Evolutionary conservation across 2,888 invertebrate species (phyloP).

Genomic region (Molorchus minor): DNA sequence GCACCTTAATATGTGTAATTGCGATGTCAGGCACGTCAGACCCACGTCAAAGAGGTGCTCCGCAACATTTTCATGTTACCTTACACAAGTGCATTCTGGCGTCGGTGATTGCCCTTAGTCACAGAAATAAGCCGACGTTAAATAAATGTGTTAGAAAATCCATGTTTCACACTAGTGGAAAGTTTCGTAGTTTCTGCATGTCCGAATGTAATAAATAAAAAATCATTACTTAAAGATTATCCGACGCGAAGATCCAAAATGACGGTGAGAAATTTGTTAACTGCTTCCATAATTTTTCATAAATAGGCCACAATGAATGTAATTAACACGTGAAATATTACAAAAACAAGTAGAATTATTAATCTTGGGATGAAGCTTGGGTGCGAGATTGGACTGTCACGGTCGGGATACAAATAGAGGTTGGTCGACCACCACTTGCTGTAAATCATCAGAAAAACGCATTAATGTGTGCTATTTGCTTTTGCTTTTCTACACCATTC

Average conservation of each 20-base stretch:
- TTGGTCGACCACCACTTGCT: conserved; percentile 53
- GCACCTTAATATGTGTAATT: too few species aligned
- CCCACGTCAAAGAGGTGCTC: too few species aligned
- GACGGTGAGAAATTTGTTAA: conserved; percentile 21
- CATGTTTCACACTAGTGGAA: too few species aligned
- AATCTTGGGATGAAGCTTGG: conserved; percentile 58
- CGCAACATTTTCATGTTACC: too few species aligned
- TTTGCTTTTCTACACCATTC: conserved; percentile 22
- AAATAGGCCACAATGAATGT: conserved; percentile 54
- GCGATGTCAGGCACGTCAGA: too few species aligned
- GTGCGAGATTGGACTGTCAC: conserved; percentile 62
- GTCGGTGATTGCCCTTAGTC: too few species aligned
- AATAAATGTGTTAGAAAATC: too few species aligned
- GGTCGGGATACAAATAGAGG: conserved; percentile 58
- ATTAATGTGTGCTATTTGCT: conserved; percentile 38
- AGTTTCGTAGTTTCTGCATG: too few species aligned
- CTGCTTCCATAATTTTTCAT: conserved; percentile 45
- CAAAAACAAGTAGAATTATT: conserved; percentile 62
- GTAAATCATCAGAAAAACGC: conserved; percentile 56
- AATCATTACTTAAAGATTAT: too few species aligned
- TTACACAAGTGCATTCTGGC: too few species aligned
- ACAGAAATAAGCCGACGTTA: too few species aligned
- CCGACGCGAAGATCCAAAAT: conserved; percentile 12
- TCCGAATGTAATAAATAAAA: too few species aligned
- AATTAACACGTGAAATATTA: conserved; percentile 62